Base-by-base conservation (phyloP, 2,113 vertebrate species). In the Rhinopomastus cyanomelas region DNA sequence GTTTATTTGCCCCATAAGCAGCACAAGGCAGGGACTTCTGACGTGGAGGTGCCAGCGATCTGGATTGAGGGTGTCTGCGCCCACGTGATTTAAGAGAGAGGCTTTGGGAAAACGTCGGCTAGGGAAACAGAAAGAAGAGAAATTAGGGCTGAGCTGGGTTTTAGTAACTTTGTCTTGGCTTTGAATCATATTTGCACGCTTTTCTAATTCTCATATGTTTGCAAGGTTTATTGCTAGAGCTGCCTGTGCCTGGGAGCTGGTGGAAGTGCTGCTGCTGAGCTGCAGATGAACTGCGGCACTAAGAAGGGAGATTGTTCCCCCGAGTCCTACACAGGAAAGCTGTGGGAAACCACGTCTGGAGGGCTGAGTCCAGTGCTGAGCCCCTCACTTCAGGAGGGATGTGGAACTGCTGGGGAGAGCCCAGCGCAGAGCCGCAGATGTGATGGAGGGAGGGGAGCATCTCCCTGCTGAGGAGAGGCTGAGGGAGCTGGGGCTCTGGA, bases 101-200 rank as follows among this genome's bases (percentile, higher is more conserved):
- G 83, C 83, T 95, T 37, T 88, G 62, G 74, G 86, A 85, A 75
- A 81, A 65, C 69, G 30, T 78, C 80, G 86, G 51, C 66, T 27
- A 44, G 71, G 51, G 67, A n/a, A 78, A 84, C 39, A 8, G 69
- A 55, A 71, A 61, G 77, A 81, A 64, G 29, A 79, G 66, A 62
- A 78, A 88, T 71, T 66, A 73, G 74, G 85, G 59, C 82, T 91
- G 87, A 69, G 49, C 62, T 91, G 85, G 74, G 74, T 85, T 90
- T 86, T 62, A 92, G 81, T 76, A 73, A 88, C 81, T 88, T 87
- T 81, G 62, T 30, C 36, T 76, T 18, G 81, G 71, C 4, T 95
- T 84, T 95, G 89, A 87, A 85, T 92, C 89, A 79, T 88, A 90
- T 93, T 94, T 92, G 79, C 71, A 21, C 23, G 27, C 67, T 57